Base-by-base conservation (phyloP, 2,113 vertebrate species). In the Eleginops maclovinus region DNA sequence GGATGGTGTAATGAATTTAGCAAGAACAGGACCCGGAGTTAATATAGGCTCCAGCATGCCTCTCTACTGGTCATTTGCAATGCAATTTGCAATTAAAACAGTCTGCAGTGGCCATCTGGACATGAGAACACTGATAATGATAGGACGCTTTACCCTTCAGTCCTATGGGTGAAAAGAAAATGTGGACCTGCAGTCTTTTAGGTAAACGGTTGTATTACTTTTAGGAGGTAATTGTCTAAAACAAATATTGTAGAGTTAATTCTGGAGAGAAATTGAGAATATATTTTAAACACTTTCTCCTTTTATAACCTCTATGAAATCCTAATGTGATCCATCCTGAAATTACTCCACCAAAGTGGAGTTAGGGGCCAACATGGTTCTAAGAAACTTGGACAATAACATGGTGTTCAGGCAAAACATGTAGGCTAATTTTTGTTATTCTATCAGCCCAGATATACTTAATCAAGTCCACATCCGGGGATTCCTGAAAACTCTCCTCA, bases 1-100 rank as follows among this genome's bases (percentile, higher is more conserved):
- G 62, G 58, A 43, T 70, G 75, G 41, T 59, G 44, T 82, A 74
- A 84, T 82, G 66, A 73, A 60, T 24, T 82, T 47, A 59, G 53
- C 46, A 26, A 16, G 49, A 58, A 36, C 64, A 60, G 21, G 41
- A 21, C 14, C 50, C 56, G 65, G 13, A 75, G 75, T 74, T 77
- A 55, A 47, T 77, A 68, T 22, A 72, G 28, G 63, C 58, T 59
- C 9, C 47, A 51, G 53, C 58, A 31, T 19, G 54, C 15, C 50
- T 61, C 69, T 87, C 65, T 53, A 62, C 60, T 73, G 36, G 60
- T 84, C 80, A 89, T 91, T 91, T 91, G 81, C 70, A 86, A 71
- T 87, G 81, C 67, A 88, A 74, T 88, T 81, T 89, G 72, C 83
- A 90, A 85, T 88, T 78, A 74, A 82, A 88, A 88, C 44, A 26